Conservation (phyloP, 2,888 invertebrate species). For the Luffia ferchaultella region DNA sequence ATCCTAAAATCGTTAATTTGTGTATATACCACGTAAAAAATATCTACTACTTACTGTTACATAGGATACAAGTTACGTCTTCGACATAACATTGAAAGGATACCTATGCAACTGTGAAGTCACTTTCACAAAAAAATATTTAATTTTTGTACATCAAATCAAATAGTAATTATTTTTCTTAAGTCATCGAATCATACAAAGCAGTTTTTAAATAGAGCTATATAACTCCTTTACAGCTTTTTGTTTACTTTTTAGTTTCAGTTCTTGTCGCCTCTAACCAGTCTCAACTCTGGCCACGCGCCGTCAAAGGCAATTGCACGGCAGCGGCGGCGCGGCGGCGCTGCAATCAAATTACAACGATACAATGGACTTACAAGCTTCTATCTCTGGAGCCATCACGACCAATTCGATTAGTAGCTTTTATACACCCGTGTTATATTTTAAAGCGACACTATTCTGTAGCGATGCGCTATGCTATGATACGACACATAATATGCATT, state of each 20-base stretch:
- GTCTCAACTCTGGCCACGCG: background rate
- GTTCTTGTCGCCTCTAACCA: constrained; percentile 12
- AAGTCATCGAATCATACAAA: constrained; percentile 1
- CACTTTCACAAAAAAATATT: background rate
- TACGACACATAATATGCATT: too few relatives aligned
- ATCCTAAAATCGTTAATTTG: too few relatives aligned
- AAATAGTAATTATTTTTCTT: background rate
- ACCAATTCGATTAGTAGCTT: too few relatives aligned
- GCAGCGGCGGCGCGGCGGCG: background rate
- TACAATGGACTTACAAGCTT: constrained; percentile 1
- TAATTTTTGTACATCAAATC: background rate
- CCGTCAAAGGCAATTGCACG: constrained; percentile 1
- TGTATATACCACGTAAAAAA: too few relatives aligned
- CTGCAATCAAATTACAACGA: constrained; percentile 3
- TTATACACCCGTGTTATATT: background rate
- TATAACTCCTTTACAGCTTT: background rate
- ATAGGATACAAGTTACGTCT: too few relatives aligned
- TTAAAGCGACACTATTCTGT: too few relatives aligned
- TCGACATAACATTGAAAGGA: background rate
- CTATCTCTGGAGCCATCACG: constrained; percentile 1
- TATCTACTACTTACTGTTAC: too few relatives aligned
- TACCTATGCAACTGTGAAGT: background rate
- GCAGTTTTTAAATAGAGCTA: background rate
- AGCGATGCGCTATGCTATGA: too few relatives aligned
- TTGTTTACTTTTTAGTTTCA: background rate